Evolutionary conservation across 2,113 vertebrate species (phyloP), one percentile per base, ranked within the genome.

Genomic region (Coracopsis vasa): DNA sequence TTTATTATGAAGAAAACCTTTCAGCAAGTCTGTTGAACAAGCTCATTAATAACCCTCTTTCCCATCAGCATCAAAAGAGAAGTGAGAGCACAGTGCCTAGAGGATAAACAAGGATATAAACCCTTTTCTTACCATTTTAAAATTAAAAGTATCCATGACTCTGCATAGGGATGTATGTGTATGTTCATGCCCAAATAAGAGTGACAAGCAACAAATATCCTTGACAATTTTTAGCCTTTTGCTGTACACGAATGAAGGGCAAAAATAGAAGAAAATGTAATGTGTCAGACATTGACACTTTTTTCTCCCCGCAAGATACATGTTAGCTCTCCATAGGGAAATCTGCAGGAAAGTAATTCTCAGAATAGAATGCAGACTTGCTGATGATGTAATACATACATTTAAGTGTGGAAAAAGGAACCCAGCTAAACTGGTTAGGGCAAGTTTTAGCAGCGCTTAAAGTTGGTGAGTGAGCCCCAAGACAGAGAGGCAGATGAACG

Each of bases 1-100:
- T 91, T 88, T 61, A 85, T 78, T 78, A 66, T 87, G 80, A 95
- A 92, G 90, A 94, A 97, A 89, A 96, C 85, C 89, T 97, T 97
- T 90, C 88, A 97, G 92, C 95, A 95, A 83, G 54, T 80, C 41
- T 85, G 93, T 84, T 80, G 79, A 97, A 81, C 13, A 48, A 88
- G 60, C 37, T 73, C 83, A 88, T 95, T 97, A 96, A 97, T 82
- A 95, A 96, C 60, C 65, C 41, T 85, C 70, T 88, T 85, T 90
- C 58, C 92, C 66, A 80, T 80, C 77, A 93, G 67, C 58, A 95
- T 94, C 80, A 96, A 88, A 93, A 94, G 33, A 70, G 47, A 94
- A 94, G 90, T 88, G 53, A 88, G 62, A 95, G 86, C 65, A 90
- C n/a, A 88, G 47, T 67, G 88, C 83, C 93, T 91, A 74, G 28